phyloP scores from a whole-genome alignment of 2,113 vertebrate species.

The Progne subis region DNA sequence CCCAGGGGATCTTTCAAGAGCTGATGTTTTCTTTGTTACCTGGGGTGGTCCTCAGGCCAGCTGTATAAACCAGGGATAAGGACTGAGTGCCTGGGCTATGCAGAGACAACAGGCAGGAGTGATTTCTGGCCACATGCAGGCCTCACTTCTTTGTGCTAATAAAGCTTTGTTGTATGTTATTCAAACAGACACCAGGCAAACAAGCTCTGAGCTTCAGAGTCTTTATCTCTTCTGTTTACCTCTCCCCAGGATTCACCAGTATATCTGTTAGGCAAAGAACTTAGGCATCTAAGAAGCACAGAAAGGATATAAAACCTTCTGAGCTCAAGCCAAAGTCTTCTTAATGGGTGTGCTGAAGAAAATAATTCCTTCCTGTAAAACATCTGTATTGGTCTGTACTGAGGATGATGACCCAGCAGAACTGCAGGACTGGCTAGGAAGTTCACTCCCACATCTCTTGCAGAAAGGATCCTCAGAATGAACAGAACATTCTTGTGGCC shows the following conservation, averaged over 20 bases:
- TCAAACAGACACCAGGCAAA: slow-evolving; percentile 46
- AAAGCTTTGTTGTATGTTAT: slow-evolving; percentile 48
- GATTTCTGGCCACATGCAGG: slow-evolving; percentile 53
- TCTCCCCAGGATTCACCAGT: slow-evolving; percentile 2
- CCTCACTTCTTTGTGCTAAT: slow-evolving; percentile 30
- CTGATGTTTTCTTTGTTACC: slow-evolving; percentile 68
- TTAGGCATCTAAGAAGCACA: slow-evolving; percentile 16
- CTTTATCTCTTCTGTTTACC: slow-evolving; percentile 63
- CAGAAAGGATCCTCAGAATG: neutral
- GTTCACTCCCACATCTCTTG: neutral
- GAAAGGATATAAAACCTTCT: slow-evolving; percentile 18
- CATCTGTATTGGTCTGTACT: neutral
- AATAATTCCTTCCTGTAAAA: neutral
- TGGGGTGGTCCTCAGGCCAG: slow-evolving; percentile 74
- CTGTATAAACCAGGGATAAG: slow-evolving; percentile 67
- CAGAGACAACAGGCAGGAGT: slow-evolving; percentile 49
- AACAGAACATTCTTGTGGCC: neutral
- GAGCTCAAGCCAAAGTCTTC: slow-evolving; percentile 19
- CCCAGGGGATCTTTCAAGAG: slow-evolving; percentile 44
- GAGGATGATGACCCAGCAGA: neutral
- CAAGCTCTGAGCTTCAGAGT: slow-evolving; percentile 19
- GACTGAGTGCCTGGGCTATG: neutral
- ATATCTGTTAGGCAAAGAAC: slow-evolving; percentile 37
- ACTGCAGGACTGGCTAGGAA: neutral
- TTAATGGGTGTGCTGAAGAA: slow-evolving; percentile 32